These are phyloP conservation scores for Drosophila mulleri DNA, from an alignment of 2,888 invertebrate species.

Conservation along the genomic window DNA sequence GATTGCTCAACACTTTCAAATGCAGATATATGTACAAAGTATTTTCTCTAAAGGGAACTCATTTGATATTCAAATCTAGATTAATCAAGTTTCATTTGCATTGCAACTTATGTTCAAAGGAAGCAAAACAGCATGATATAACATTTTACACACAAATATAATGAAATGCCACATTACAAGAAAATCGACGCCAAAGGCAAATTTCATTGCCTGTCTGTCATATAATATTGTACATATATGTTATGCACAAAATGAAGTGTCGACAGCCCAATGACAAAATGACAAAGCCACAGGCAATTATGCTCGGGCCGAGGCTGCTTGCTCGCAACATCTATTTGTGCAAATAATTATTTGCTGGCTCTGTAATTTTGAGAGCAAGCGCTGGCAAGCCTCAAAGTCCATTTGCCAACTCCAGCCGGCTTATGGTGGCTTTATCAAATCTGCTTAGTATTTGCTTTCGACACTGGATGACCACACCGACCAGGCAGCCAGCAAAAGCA, in stretches of 20 bases:
- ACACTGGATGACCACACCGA: conserved; percentile 63
- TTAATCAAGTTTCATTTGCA: neutral
- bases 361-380: conserved; percentile 53
- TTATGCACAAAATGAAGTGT: conserved; percentile 3
- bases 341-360: conserved; percentile 69
- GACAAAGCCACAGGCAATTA: conserved; percentile 60
- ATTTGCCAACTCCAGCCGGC: conserved; percentile 23
- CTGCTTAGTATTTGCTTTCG: conserved; percentile 66
- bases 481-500: conserved; percentile 54
- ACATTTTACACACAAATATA: neutral
- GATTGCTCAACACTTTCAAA: neutral
- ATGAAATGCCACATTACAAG: conserved; percentile 21
- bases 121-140: neutral
- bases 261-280: conserved; percentile 22
- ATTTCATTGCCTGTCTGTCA: conserved; percentile 2
- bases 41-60: neutral
- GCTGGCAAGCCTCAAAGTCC: conserved; percentile 56
- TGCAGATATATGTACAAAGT: no score
- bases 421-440: conserved; percentile 47
- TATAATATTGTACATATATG: no score
- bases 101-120: neutral
- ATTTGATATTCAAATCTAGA: neutral
- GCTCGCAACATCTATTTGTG: conserved; percentile 23
- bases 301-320: conserved; percentile 16
- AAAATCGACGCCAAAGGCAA: conserved; percentile 7